Conservation (phyloP, 1,140 invertebrate genomes). For the Melitaea cinxia region DNA sequence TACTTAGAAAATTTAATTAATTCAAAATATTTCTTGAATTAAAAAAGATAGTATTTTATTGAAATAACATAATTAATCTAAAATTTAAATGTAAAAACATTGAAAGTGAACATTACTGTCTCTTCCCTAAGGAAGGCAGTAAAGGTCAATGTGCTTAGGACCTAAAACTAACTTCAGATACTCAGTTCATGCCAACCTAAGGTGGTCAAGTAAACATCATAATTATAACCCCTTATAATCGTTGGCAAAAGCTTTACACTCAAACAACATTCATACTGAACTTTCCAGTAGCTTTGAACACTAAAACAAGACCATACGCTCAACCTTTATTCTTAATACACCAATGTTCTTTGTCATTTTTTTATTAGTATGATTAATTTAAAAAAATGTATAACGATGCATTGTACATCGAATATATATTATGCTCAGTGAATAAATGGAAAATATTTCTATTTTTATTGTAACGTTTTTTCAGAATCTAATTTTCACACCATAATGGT, state of each 20-base stretch:
- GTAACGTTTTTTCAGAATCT: neutral
- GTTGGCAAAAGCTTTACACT: constrained; percentile 91
- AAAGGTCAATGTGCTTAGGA: neutral
- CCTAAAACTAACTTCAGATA: constrained; percentile 10
- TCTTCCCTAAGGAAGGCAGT: too few relatives aligned
- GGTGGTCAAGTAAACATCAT: constrained; percentile 92
- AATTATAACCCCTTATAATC: constrained; percentile 90
- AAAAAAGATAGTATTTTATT: too few relatives aligned
- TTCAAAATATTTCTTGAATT: too few relatives aligned
- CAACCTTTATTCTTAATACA: constrained; percentile 52
- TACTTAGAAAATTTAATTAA: too few relatives aligned
- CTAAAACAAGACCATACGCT: constrained; percentile 81
- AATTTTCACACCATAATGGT: neutral
- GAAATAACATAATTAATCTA: too few relatives aligned
- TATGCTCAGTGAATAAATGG: neutral
- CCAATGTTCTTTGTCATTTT: neutral
- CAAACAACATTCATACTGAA: constrained; percentile 86
- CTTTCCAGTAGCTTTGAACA: constrained; percentile 87
- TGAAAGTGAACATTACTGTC: too few relatives aligned
- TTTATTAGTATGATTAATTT: neutral
- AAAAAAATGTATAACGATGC: too few relatives aligned
- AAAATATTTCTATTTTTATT: neutral
- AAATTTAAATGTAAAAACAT: too few relatives aligned
- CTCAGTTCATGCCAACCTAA: constrained; percentile 84
- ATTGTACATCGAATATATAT: too few relatives aligned